Conservation (phyloP, 2,797 vertebrate genomes). For the Lemur catta region DNA sequence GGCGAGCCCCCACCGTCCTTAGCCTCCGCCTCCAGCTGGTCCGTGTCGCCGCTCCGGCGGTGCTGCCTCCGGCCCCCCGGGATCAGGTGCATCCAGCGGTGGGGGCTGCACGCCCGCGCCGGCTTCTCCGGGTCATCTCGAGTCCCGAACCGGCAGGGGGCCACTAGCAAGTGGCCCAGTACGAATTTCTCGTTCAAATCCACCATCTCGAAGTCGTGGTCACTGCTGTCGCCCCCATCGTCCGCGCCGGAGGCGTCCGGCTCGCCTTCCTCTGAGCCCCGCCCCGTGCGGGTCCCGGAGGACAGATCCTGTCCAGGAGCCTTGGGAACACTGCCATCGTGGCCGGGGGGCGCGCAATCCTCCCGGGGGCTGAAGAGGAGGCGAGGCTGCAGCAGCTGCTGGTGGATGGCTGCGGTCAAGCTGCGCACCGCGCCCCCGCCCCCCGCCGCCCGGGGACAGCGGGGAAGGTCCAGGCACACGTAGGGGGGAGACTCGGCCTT, state of each 20-base stretch:
- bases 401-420: constrained; percentile 72
- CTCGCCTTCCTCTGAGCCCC: constrained; percentile 55
- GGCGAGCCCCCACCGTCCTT: constrained; percentile 72
- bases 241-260: constrained; percentile 51
- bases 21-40: constrained; percentile 84
- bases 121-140: constrained; percentile 59
- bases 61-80: constrained; percentile 54
- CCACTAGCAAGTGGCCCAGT: constrained; percentile 84
- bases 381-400: constrained; percentile 69
- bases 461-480: constrained; percentile 43
- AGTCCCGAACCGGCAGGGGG: constrained; percentile 72
- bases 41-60: constrained; percentile 84
- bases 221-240: constrained; percentile 80
- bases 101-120: constrained; percentile 63
- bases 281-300: not conserved
- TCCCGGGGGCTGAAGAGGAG: constrained; percentile 55
- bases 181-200: constrained; percentile 90
- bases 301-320: not conserved
- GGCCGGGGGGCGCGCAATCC: not conserved
- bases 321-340: not conserved
- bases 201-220: constrained; percentile 88
- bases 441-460: constrained; percentile 15
- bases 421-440: constrained; percentile 62
- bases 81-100: constrained; percentile 73
- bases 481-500: not conserved